Base-by-base conservation (phyloP, 2,888 invertebrate genomes). In the Xanthorhoe designata region DNA sequence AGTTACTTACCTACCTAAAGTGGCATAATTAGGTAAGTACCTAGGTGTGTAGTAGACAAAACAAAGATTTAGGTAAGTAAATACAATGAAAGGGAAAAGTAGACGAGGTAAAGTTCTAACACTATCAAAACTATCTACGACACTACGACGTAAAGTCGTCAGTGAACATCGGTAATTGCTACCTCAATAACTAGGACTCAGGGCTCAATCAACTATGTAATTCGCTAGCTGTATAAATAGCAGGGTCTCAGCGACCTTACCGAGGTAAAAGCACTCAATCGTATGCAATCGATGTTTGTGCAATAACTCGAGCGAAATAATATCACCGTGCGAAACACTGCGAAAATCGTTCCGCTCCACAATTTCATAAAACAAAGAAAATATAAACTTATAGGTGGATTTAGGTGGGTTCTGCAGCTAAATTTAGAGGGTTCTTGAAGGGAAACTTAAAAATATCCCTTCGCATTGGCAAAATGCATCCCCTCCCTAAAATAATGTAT, bases 401-500 rank as follows among this genome's bases (percentile, higher is more conserved):
- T 50, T 57, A 9, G 4, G 42, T 35, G 47, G 17, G 42, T 66
- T 58, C 35, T 42, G 7, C 51, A 60, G 64, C 61, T 60, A 63
- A 60, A 66, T 57, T 52, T 64, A 61, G 61, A 64, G 59, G 65
- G 66, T 75, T 76, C 69, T 69, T 61, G 38, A 59, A 60, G 73
- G 71, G 74, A 82, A 85, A 81, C 81, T 83, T 80, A 80, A 88
- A 91, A 91, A 91, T 92, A 92, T 81, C 86, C 82, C 91, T 88
- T 87, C 83, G 90, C 90, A 87, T 87, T 85, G 92, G 91, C 85
- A 90, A 89, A 90, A 85, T 87, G 85, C 87, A 90, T 90, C 93
- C 93, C 94, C 93, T 92, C 92, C 94, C 93, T 89, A 88, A 89
- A 90, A 88, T 90, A 87, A 87, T 87, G 85, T 84, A 80, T 75